Evolutionary conservation across 2,797 vertebrate species (phyloP).

Genomic region (Taeniopygia guttata): DNA sequence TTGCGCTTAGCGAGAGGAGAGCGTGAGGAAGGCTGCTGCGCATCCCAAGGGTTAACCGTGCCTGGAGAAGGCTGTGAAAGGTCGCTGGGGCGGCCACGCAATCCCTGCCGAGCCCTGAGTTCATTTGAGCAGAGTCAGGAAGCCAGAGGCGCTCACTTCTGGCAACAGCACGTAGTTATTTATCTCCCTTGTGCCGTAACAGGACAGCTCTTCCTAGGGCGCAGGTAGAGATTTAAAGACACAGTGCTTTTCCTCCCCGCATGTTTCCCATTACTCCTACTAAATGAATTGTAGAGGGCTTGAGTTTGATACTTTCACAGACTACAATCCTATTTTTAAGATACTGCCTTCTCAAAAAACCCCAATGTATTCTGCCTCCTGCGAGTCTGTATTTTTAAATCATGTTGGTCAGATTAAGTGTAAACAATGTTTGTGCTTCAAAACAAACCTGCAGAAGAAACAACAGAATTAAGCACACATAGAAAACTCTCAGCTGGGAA

Average conservation of each 20-base stretch:
- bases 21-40: rapidly evolving
- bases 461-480: rapidly evolving
- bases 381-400: not conserved
- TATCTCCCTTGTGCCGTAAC: not conserved
- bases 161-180: too few species aligned
- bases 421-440: not conserved
- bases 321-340: not conserved
- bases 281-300: not conserved
- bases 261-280: not conserved
- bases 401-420: not conserved
- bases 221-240: not conserved
- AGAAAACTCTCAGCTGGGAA: not conserved
- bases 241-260: not conserved
- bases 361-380: not conserved
- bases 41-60: not conserved
- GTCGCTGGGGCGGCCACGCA: not conserved
- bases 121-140: not conserved
- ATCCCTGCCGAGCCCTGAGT: not conserved
- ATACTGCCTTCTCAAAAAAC: rapidly evolving
- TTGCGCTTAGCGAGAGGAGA: not conserved
- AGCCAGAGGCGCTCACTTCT: not conserved
- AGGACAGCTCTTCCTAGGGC: not conserved
- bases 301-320: not conserved
- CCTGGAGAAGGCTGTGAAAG: not conserved
- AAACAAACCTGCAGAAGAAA: not conserved